Conservation (phyloP, 2,888 invertebrate genomes). For the Incurvaria masculella region DNA sequence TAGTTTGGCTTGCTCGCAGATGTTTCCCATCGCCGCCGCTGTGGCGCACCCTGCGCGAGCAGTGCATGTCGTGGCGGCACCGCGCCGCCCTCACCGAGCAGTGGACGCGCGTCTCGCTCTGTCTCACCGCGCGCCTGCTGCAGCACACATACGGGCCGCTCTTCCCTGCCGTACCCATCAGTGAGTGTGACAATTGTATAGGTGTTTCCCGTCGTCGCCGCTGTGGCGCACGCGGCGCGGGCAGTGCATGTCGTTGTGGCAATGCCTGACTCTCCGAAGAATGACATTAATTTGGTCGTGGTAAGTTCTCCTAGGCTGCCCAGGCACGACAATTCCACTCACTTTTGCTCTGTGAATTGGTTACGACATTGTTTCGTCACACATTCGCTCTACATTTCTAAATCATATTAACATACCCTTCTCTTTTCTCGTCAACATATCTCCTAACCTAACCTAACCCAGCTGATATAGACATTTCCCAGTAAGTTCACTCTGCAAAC, state of each 20-base stretch:
- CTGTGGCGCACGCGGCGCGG: constrained; percentile 94
- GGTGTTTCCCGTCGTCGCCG: constrained; percentile 91
- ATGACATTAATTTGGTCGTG: too few relatives aligned
- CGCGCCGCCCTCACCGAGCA: constrained; percentile 89
- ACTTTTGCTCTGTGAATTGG: too few relatives aligned
- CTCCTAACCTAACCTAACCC: too few relatives aligned
- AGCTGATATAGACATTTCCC: too few relatives aligned
- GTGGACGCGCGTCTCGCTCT: constrained; percentile 91
- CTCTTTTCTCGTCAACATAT: too few relatives aligned
- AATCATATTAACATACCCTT: too few relatives aligned
- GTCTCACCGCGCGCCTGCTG: constrained; percentile 80
- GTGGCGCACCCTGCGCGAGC: constrained; percentile 93
- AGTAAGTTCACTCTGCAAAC: too few relatives aligned
- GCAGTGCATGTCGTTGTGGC: constrained; percentile 91
- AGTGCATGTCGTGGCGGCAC: constrained; percentile 93
- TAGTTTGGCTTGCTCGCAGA: constrained; percentile 22
- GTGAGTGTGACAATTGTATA: constrained; percentile 54
- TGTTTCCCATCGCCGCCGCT: constrained; percentile 94
- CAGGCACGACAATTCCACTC: too few relatives aligned
- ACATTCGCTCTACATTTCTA: too few relatives aligned
- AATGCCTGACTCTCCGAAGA: constrained; percentile 86
- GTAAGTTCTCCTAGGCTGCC: too few relatives aligned
- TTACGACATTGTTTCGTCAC: too few relatives aligned
- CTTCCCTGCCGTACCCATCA: constrained; percentile 77
- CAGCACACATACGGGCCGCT: constrained; percentile 85